phyloP scores from a whole-genome alignment of 2,888 invertebrate genomes.

The Smittia aterrima region DNA sequence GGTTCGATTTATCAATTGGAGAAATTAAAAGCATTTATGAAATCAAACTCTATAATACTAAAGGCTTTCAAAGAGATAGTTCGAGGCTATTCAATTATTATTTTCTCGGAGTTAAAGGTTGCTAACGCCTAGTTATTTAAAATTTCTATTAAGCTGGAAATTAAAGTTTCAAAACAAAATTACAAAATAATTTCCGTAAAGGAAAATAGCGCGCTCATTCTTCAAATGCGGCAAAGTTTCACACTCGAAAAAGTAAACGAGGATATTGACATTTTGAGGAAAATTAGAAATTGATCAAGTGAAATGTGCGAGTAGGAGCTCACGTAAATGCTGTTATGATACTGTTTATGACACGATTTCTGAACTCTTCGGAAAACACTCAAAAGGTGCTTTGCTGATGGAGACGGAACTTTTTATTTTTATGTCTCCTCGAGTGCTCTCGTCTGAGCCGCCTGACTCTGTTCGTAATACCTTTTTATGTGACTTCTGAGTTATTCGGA shows the following conservation, averaged over 20 bases:
- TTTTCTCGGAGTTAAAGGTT: too few species aligned
- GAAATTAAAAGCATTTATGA: too few species aligned
- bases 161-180: conserved; percentile 6
- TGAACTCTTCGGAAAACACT: background rate
- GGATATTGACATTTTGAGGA: conserved; percentile 28
- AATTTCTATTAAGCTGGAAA: background rate
- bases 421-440: background rate
- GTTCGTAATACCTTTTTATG: background rate
- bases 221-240: background rate
- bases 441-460: background rate
- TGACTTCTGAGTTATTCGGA: conserved; percentile 17
- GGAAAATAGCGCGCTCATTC: too few species aligned
- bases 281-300: conserved; percentile 40
- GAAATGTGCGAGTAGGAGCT: conserved; percentile 17
- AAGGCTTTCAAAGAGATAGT: too few species aligned
- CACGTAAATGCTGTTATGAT: conserved; percentile 31
- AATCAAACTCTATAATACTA: too few species aligned
- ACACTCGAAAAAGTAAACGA: background rate
- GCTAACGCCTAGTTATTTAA: background rate
- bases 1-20: too few species aligned
- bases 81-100: too few species aligned
- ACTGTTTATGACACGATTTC: conserved; percentile 29
- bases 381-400: conserved; percentile 30
- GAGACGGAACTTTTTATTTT: conserved; percentile 20
- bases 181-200: background rate